Evolutionary conservation across 2,113 vertebrate genomes (phyloP), one percentile per base, ranked within the genome.

Genomic region (Zosterops pallidus): DNA sequence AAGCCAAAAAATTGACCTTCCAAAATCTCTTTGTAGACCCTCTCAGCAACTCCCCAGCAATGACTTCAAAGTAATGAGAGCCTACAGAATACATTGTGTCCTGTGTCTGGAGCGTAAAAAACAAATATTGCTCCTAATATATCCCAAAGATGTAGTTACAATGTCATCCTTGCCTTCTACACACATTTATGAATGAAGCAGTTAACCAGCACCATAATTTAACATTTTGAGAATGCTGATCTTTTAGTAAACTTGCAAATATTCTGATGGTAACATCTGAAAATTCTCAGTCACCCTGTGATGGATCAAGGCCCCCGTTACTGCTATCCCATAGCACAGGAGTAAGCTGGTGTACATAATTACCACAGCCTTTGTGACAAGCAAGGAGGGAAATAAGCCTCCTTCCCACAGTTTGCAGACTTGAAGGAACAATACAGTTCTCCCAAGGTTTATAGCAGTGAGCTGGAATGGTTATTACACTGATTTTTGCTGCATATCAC

Each of bases 251-350:
- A 87, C 19, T 37, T 85, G 9, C 12, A 12, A 31, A n/a, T 53
- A 13, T 75, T 86, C 24, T 23, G 42, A 24, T 14, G 12, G 39
- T 28, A 84, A 81, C 24, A 60, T 44, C 10, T 35, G 70, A 85
- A 92, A 88, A 50, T 6, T 60, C 21, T 68, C 26, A 55, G 22
- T 18, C 29, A 37, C 22, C 15, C 60, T 28, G 35, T 53, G 14
- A 39, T 42, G 59, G 5, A 33, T 16, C 41, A 53, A 69, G 35
- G 24, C 7, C 10, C 14, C 20, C 18, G 5, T 41, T 49, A 31
- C 22, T 33, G 22, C 1, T 1, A 68, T 72, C 42, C n/a, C 31
- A 47, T 12, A 55, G 23, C 47, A 52, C 0, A 2, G n/a, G 10
- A 76, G 31, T 2, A 76, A 41, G 23, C 18, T 26, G 41, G 35